Conservation (phyloP, 2,888 invertebrate species). For the Phaonia tiefii region DNA sequence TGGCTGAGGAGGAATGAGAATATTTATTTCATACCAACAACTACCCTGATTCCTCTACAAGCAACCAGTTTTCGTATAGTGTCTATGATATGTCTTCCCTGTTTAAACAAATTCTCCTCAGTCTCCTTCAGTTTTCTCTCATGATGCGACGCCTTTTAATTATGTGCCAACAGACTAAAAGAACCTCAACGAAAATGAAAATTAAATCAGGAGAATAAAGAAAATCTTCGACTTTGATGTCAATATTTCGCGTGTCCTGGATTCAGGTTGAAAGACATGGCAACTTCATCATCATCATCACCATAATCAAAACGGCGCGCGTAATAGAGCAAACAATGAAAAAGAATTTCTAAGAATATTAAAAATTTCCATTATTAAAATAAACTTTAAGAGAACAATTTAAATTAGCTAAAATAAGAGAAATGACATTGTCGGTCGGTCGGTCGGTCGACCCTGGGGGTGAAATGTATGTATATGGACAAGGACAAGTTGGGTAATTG, state of each 20-base stretch:
- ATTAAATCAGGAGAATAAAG: slow-evolving; percentile 14
- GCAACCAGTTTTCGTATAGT: background rate
- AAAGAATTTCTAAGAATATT: slow-evolving; percentile 27
- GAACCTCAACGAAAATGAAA: slow-evolving; percentile 23
- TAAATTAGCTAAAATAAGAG: no score
- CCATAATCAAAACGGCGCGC: background rate
- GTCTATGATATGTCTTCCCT: background rate
- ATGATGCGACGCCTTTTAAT: slow-evolving; percentile 49
- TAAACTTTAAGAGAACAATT: slow-evolving; percentile 47
- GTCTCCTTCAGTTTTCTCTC: no score
- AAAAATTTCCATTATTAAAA: slow-evolving; percentile 38
- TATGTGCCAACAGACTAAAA: slow-evolving; percentile 52
- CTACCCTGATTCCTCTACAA: no score
- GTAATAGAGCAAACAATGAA: slow-evolving; percentile 13
- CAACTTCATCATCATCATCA: background rate
- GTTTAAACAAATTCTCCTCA: no score
- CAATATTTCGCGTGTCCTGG: slow-evolving; percentile 53
- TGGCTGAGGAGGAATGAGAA: no score
- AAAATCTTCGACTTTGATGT: slow-evolving; percentile 37
- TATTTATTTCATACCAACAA: no score
- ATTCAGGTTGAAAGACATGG: slow-evolving; percentile 42
- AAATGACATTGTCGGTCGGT: no score
- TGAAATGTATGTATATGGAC: no score
- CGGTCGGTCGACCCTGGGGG: no score
- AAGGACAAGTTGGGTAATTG: no score